Evolutionary conservation across 2,888 invertebrate genomes (phyloP), one percentile per base, ranked within the genome.

Genomic region (Escarpia spicata): DNA sequence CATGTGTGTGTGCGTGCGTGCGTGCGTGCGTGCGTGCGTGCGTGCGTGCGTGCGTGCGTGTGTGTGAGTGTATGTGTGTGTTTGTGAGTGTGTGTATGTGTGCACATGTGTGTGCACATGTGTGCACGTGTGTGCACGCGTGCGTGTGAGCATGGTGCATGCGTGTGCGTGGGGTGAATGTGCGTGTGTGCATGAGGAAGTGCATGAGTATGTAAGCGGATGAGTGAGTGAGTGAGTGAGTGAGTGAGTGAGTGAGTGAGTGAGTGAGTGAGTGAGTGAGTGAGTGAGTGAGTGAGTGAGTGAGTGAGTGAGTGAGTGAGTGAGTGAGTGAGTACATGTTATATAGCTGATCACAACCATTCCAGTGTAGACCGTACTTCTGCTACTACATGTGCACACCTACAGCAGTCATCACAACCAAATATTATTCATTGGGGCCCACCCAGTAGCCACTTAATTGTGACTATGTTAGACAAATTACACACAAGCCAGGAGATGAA

Each of bases 401-500:
- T 26, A 26, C 3, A 19, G 19, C 26, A 26, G 6, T 26, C 75
- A 75, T 26, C 75, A 1, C 19, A 19, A 75, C 75, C 2, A 52
- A 26, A 75, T 26, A 75, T 26, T 75, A 75, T 75, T 75, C 75
- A 75, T 26, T 75, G 75, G 26, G 3, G 6, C 26, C 19, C 75
- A 75, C 4, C 75, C 19, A 75, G 52, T 75, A 26, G 75, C 75
- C 75, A 75, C 75, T 75, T 75, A 75, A 75, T 75, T 26, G 75
- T 75, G 75, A 75, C 75, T 75, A 26, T 75, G 75, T 75, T 26
- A 75, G 75, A 75, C 75, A 75, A 75, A 75, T 75, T 75, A 75
- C 75, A 75, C 75, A 75, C 75, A 19, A 19, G 52, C 52, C 75
- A 26, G 75, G 75, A 26, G 4, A 75, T 75, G 75, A 26, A 26